These are phyloP conservation scores for Hetaerina titia DNA, from an alignment of 2,888 invertebrate genomes.

Conservation along the genomic window DNA sequence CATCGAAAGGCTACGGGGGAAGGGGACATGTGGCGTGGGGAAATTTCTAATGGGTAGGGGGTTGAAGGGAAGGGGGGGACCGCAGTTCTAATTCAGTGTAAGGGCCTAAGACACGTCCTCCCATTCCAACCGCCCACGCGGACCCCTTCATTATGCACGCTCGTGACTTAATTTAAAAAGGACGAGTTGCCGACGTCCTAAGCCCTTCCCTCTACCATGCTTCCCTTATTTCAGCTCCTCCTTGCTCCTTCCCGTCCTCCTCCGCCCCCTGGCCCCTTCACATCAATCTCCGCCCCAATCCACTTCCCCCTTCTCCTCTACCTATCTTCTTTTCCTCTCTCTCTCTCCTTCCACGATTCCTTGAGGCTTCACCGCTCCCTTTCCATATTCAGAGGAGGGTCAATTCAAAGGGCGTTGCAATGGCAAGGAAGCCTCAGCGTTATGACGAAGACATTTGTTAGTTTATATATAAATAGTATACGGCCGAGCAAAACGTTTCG, in stretches of 20 bases:
- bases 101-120: constrained; percentile 28
- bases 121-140: background rate
- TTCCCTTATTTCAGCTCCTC: background rate
- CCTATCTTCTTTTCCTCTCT: background rate
- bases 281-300: background rate
- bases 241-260: background rate
- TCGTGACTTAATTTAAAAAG: constrained; percentile 53
- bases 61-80: background rate
- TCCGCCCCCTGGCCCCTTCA: background rate
- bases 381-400: no score
- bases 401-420: no score
- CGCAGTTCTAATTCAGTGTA: constrained; percentile 38
- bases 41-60: background rate
- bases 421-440: no score
- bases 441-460: no score
- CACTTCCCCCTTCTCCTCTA: background rate
- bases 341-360: background rate
- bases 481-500: no score
- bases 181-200: constrained; percentile 34
- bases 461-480: no score
- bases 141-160: constrained; percentile 51
- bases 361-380: background rate
- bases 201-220: background rate
- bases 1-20: background rate
- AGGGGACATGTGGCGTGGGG: background rate